phyloP scores from a whole-genome alignment of 2,797 vertebrate species.

The Oophaga sylvatica region DNA sequence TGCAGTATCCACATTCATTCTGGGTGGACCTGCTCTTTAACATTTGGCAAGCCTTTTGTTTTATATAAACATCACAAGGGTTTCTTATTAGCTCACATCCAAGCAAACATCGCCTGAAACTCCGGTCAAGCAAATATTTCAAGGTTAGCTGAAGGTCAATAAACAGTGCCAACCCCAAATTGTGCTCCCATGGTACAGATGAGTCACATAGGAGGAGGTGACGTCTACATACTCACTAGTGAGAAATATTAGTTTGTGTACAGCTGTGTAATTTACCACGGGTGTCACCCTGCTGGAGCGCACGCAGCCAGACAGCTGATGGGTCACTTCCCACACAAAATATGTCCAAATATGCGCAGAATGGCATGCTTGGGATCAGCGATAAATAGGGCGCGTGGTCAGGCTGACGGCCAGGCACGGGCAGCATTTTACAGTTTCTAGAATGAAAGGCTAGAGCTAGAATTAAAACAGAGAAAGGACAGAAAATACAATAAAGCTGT shows the following conservation, averaged over 20 bases:
- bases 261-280: conserved; percentile 51
- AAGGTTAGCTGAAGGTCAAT: background rate
- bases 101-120: background rate
- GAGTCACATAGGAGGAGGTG: background rate
- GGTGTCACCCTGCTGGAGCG: conserved; percentile 24
- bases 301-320: background rate
- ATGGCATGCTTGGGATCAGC: conserved; percentile 21
- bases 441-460: background rate
- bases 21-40: background rate
- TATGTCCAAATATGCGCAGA: conserved; percentile 28
- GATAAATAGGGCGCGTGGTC: background rate
- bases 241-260: background rate
- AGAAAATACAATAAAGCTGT: background rate
- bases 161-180: background rate
- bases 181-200: background rate
- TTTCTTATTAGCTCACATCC: background rate
- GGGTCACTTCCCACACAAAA: conserved; percentile 14
- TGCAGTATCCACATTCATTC: background rate
- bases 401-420: conserved; percentile 44
- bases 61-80: background rate
- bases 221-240: background rate
- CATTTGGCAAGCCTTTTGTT: background rate
- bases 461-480: background rate
- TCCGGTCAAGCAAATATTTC: background rate
- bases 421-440: conserved; percentile 3